Evolutionary conservation across 2,113 vertebrate genomes (phyloP), one percentile per base, ranked within the genome.

Genomic region (Perca fluviatilis): DNA sequence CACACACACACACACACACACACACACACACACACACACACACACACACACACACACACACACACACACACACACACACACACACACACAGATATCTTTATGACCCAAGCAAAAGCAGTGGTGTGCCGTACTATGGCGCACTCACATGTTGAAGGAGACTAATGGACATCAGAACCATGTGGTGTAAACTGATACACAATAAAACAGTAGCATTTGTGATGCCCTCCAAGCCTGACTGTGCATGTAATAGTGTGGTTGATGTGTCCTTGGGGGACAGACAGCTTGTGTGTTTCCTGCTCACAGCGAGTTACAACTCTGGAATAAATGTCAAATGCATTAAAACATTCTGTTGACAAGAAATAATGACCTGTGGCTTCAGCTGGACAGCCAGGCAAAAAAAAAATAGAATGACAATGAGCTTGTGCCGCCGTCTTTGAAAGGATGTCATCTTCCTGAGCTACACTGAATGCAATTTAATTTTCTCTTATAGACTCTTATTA

Each of bases 181-280:
- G 67, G 33, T 47, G 30, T 72, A 56, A 76, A 64, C 60, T 53
- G 58, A 71, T 40, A 51, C 53, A 67, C 49, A 65, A 64, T 51
- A 62, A 76, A 67, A 40, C 50, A 83, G 40, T 43, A 43, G 46
- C 36, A 61, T 88, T 74, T 70, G 40, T 16, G 18, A 64, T 53
- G 50, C 62, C 33, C 57, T 46, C 51, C 66, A 73, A 78, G 33
- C 57, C 83, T 77, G 64, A 77, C 85, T 77, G 78, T 87, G 88
- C 82, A 80, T 88, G 77, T 83, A 82, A 82, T 73, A 51, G 27
- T 43, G 49, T 53, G 53, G 77, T 61, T 80, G 75, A 87, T 84
- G 83, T 47, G 63, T 85, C 80, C 68, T 68, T 49, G 27, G 77
- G 80, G 83, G 51, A 9, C 3, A 16, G 25, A 57, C 56, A 58